These are phyloP conservation scores for Dascyllus trimaculatus DNA, from an alignment of 2,113 vertebrate species.

Conservation along the genomic window DNA sequence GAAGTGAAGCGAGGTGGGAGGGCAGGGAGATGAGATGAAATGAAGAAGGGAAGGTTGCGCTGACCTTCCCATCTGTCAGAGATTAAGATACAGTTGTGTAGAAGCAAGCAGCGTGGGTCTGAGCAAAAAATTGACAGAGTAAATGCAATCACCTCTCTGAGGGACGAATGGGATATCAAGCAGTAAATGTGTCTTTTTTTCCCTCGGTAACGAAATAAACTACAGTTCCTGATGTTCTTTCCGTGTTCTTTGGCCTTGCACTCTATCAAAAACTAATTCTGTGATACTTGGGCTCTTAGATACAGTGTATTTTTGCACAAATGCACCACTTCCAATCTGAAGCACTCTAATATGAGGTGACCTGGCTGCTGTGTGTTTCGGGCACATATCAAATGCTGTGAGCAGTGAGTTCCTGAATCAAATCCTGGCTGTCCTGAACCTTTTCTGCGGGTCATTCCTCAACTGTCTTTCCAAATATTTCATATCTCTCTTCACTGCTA, in stretches of 20 bases:
- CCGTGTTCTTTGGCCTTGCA: not conserved
- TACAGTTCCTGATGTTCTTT: not conserved
- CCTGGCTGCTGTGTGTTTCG: too few relatives aligned
- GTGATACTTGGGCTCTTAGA: too few relatives aligned
- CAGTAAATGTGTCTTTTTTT: slow-evolving; percentile 43
- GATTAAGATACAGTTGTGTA: slow-evolving; percentile 28
- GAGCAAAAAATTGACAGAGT: slow-evolving; percentile 23
- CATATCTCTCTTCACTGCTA: too few relatives aligned
- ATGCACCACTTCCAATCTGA: too few relatives aligned
- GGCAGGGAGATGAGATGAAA: slow-evolving; percentile 27
- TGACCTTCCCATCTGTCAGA: slow-evolving; percentile 61
- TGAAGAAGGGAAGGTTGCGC: slow-evolving; percentile 52
- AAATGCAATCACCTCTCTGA: slow-evolving; percentile 35
- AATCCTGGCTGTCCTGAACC: too few relatives aligned
- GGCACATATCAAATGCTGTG: too few relatives aligned
- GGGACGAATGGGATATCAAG: slow-evolving; percentile 27
- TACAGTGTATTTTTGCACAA: too few relatives aligned
- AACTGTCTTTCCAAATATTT: too few relatives aligned
- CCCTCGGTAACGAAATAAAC: not conserved
- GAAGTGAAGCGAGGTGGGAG: slow-evolving; percentile 2
- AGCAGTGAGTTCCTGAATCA: too few relatives aligned
- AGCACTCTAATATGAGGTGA: too few relatives aligned
- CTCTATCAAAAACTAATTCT: not conserved
- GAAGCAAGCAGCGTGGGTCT: not conserved
- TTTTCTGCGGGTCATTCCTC: too few relatives aligned